These are phyloP conservation scores for Echinometra lucunter DNA, from an alignment of 53 echinoderm and acorn worm genomes.

Conservation along the genomic window DNA sequence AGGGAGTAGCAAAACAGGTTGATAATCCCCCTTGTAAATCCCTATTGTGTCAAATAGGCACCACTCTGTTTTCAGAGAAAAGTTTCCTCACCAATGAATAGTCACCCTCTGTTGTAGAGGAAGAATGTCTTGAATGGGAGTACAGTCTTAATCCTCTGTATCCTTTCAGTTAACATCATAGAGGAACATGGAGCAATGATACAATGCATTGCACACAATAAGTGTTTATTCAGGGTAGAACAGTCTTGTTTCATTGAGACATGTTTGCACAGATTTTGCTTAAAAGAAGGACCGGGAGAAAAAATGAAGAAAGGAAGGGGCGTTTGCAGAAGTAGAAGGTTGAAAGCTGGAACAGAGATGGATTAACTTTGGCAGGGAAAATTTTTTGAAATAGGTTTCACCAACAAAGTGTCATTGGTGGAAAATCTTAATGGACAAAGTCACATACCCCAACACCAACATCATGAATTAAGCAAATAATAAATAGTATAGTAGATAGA, in stretches of 20 bases:
- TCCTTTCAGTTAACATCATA: not conserved
- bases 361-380: not conserved
- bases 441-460: too few relatives aligned
- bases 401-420: too few relatives aligned
- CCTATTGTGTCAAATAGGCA: slow-evolving; percentile 34
- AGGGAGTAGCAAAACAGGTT: not conserved
- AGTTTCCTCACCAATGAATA: not conserved
- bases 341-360: not conserved
- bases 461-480: too few relatives aligned
- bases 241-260: not conserved
- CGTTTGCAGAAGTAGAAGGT: not conserved
- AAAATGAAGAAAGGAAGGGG: too few relatives aligned
- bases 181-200: not conserved
- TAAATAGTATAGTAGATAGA: too few relatives aligned
- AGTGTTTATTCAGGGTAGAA: not conserved
- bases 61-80: not conserved
- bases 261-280: not conserved
- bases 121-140: not conserved
- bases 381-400: not conserved
- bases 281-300: not conserved
- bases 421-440: too few relatives aligned
- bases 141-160: not conserved
- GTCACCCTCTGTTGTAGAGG: not conserved
- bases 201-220: not conserved
- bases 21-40: slow-evolving; percentile 8